phyloP scores from a whole-genome alignment of 64 coral and sea anemone genomes.

The Pocillopora verrucosa region DNA sequence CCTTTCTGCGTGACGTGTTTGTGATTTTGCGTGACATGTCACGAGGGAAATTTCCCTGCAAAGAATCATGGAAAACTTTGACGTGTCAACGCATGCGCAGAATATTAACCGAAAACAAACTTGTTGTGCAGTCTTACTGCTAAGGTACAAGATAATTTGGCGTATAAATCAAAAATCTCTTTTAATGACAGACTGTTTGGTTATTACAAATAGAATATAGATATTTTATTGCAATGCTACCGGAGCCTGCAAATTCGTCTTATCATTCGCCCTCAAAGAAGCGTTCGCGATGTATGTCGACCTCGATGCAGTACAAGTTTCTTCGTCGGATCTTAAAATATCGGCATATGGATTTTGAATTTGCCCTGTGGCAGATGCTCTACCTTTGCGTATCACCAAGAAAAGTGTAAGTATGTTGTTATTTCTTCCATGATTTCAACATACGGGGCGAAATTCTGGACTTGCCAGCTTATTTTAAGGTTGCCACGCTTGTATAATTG shows the following conservation, averaged over 20 bases:
- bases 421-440: neutral
- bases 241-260: conserved; percentile 67
- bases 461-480: neutral
- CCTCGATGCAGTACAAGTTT: conserved; percentile 93
- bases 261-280: conserved; percentile 67
- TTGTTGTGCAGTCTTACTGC: conserved; percentile 15
- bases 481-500: neutral
- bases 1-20: neutral
- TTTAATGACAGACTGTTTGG: neutral
- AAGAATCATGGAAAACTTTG: conserved; percentile 53
- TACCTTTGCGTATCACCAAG: conserved; percentile 90
- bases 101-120: neutral
- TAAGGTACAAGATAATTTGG: conserved; percentile 1
- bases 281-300: conserved; percentile 73
- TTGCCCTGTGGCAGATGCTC: conserved; percentile 98
- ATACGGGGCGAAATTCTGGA: too few species aligned
- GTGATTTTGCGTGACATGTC: neutral
- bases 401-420: conserved; percentile 90
- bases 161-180: neutral
- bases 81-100: conserved; percentile 99
- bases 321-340: conserved; percentile 84
- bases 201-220: neutral
- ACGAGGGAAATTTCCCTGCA: neutral
- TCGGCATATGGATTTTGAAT: conserved; percentile 99
- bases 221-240: conserved; percentile 50